phyloP scores from a whole-genome alignment of 2,113 vertebrate species.

The Elaphurus davidianus region DNA sequence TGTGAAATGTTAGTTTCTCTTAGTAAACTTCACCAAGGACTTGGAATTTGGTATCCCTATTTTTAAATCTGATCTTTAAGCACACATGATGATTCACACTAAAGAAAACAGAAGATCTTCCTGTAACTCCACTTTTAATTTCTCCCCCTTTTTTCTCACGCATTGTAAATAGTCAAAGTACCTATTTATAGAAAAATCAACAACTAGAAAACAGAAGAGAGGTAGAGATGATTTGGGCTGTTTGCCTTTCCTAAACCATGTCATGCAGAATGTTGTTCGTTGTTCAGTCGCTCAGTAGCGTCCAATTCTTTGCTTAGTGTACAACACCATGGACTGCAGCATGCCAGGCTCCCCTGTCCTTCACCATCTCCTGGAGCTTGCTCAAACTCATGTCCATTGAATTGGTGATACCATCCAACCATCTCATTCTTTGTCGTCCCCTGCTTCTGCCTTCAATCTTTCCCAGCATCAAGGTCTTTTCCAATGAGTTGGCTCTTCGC shows the following conservation, averaged over 20 bases:
- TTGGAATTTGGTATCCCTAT: not conserved
- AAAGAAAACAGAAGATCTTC: not conserved
- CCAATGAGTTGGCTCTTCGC: not conserved
- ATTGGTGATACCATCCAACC: not conserved
- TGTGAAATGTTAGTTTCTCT: not conserved
- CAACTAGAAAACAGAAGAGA: not conserved
- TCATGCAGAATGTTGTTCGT: not conserved
- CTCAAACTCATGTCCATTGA: not conserved
- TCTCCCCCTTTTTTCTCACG: not conserved
- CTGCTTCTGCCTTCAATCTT: not conserved
- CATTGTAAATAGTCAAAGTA: not conserved
- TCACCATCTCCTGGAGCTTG: not conserved
- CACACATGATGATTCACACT: not conserved
- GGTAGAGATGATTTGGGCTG: not conserved
- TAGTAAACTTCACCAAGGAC: not conserved
- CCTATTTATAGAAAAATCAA: not conserved
- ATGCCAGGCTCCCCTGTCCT: not conserved
- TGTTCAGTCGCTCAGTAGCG: not conserved
- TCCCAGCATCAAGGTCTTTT: not conserved
- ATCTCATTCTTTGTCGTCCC: not conserved
- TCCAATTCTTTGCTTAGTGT: not conserved
- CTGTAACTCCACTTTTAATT: not conserved
- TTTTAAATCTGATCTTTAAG: not conserved
- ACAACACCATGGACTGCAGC: not conserved
- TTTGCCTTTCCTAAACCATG: not conserved